Conservation (phyloP, 2,888 invertebrate species). For the Agrilus cyanescens region DNA sequence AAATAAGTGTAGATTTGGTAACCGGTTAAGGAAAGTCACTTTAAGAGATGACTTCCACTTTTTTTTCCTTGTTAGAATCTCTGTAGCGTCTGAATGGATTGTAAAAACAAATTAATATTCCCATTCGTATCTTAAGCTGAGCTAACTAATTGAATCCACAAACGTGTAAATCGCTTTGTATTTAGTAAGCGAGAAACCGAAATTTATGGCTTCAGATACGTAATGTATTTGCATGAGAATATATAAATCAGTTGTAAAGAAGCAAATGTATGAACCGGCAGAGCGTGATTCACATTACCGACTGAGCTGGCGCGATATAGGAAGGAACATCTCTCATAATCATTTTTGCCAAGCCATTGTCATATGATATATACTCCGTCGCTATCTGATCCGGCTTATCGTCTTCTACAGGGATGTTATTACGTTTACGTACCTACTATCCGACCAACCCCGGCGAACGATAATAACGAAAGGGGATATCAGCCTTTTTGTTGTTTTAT, state of each 20-base stretch:
- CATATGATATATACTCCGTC: conserved; percentile 31
- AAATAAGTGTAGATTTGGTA: too few relatives aligned
- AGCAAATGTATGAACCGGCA: conserved; percentile 33
- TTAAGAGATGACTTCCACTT: too few relatives aligned
- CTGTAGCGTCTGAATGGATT: too few relatives aligned
- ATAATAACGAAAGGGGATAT: conserved; percentile 4
- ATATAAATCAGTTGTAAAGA: conserved; percentile 31
- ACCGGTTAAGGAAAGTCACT: too few relatives aligned
- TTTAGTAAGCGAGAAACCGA: too few relatives aligned
- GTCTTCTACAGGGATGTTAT: conserved; percentile 20
- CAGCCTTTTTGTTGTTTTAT: background rate
- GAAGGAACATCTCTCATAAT: conserved; percentile 37
- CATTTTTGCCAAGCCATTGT: conserved; percentile 37
- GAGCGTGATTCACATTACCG: conserved; percentile 34
- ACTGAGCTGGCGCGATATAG: conserved; percentile 31
- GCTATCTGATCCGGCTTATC: conserved; percentile 21
- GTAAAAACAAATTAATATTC: too few relatives aligned
- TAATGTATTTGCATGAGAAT: conserved; percentile 30
- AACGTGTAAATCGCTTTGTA: too few relatives aligned
- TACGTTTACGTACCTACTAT: conserved; percentile 15
- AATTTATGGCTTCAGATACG: conserved; percentile 13
- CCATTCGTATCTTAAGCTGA: too few relatives aligned
- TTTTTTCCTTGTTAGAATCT: too few relatives aligned
- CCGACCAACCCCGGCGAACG: conserved; percentile 10
- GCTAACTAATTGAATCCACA: too few relatives aligned